Evolutionary conservation across 2,888 invertebrate genomes (phyloP).

Genomic region (Panzeria rudis): DNA sequence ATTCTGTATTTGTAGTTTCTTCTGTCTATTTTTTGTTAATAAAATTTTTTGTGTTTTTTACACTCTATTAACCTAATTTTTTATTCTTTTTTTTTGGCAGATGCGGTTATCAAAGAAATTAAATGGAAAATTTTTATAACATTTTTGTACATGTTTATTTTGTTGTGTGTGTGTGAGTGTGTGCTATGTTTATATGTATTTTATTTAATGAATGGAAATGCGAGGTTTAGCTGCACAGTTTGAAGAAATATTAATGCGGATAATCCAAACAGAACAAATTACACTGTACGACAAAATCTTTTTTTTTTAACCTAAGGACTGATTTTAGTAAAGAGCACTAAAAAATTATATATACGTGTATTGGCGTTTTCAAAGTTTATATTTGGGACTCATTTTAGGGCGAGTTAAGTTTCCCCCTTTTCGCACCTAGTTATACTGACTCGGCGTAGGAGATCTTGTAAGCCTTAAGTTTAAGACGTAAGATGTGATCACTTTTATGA

Average conservation of each 20-base stretch:
- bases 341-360: too few relatives aligned
- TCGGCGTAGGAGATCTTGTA: too few relatives aligned
- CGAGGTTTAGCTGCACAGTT: constrained; percentile 3
- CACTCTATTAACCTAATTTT: constrained; percentile 82
- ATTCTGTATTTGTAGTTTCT: constrained; percentile 24
- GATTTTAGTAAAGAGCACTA: too few relatives aligned
- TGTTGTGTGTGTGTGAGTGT: neutral
- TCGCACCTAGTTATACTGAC: too few relatives aligned
- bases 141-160: constrained; percentile 36
- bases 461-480: too few relatives aligned
- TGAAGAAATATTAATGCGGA: neutral
- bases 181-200: neutral
- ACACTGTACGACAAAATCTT: too few relatives aligned
- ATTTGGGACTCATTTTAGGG: too few relatives aligned
- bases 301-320: too few relatives aligned
- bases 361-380: too few relatives aligned
- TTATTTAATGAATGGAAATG: constrained; percentile 18
- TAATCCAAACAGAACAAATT: too few relatives aligned
- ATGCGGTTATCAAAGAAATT: constrained; percentile 78
- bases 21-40: constrained; percentile 55
- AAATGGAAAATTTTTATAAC: constrained; percentile 78
- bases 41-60: constrained; percentile 74
- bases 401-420: too few relatives aligned
- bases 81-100: constrained; percentile 71
- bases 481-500: too few relatives aligned